Percentiles rank a stretch among this genome's conserved stretches.
Evolutionary conservation across 2,888 invertebrate species (phyloP).

Genomic region (Lacanobia wlatinum): DNA sequence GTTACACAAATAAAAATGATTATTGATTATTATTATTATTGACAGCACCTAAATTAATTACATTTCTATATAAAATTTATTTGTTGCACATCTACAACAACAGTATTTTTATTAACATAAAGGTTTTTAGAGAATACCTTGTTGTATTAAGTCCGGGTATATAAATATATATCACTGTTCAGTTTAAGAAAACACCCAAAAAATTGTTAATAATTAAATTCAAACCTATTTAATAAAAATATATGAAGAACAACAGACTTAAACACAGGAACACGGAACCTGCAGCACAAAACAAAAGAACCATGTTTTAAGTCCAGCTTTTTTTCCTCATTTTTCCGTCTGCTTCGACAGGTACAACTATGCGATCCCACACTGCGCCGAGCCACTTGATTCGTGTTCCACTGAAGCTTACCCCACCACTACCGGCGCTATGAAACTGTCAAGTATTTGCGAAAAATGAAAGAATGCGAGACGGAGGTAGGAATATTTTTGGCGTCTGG

Average conservation of each 20-base stretch:
- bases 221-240: not conserved
- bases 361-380: slow-evolving; percentile 56
- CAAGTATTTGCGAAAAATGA: slow-evolving; percentile 43
- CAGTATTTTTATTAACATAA: no score
- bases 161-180: no score
- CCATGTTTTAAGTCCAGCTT: slow-evolving; percentile 1
- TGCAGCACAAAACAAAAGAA: not conserved
- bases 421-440: slow-evolving; percentile 36
- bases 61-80: no score
- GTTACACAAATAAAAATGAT: no score
- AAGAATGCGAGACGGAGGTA: slow-evolving; percentile 25
- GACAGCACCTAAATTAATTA: no score
- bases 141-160: no score
- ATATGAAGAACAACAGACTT: not conserved
- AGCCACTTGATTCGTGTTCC: slow-evolving; percentile 41
- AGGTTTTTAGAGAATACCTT: no score
- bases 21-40: no score
- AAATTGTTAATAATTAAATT: no score
- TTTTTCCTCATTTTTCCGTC: slow-evolving; percentile 43
- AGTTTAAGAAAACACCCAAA: no score
- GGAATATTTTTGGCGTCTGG: slow-evolving; percentile 19
- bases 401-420: slow-evolving; percentile 41
- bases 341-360: slow-evolving; percentile 63
- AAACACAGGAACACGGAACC: slow-evolving; percentile 40
- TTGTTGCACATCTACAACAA: no score